phyloP scores from a whole-genome alignment of 2,888 invertebrate genomes.

The Lissonota sp. region DNA sequence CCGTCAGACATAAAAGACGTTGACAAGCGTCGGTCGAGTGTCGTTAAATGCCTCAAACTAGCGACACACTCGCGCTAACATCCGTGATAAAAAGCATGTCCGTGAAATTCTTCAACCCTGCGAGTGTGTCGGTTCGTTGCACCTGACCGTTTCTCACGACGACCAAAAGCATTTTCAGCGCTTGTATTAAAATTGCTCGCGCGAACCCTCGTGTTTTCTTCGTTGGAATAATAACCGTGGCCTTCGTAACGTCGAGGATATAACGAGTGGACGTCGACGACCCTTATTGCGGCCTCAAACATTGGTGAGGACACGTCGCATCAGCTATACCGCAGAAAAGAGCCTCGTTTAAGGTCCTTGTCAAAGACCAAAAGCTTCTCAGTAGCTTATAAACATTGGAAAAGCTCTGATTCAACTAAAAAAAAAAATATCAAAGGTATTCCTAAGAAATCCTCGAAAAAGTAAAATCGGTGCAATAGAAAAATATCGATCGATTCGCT shows the following conservation, averaged over 20 bases:
- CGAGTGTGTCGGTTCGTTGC: conserved; percentile 58
- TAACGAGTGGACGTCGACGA: conserved; percentile 24
- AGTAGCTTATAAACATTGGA: neutral
- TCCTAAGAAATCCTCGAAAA: neutral
- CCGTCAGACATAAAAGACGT: conserved; percentile 39
- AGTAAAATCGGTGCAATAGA: too few relatives aligned
- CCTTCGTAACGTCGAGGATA: conserved; percentile 60
- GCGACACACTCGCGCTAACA: conserved; percentile 10
- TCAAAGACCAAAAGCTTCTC: conserved; percentile 44
- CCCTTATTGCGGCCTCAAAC: conserved; percentile 33
- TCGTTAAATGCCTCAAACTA: conserved; percentile 51
- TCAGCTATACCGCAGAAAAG: conserved; percentile 41
- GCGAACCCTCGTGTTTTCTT: conserved; percentile 63
- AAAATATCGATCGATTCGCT: too few relatives aligned
- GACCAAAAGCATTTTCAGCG: conserved; percentile 73
- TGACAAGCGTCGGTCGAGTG: conserved; percentile 49
- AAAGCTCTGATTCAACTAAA: neutral
- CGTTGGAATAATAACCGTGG: conserved; percentile 75
- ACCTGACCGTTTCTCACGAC: conserved; percentile 81
- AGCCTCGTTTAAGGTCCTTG: conserved; percentile 23
- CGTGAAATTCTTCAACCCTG: neutral
- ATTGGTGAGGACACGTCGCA: conserved; percentile 15
- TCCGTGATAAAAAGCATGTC: neutral
- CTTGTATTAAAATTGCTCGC: conserved; percentile 74
- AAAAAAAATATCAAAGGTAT: neutral